phyloP scores from a whole-genome alignment of 2,888 invertebrate species.

The Sinodicranocentrus sp. region DNA sequence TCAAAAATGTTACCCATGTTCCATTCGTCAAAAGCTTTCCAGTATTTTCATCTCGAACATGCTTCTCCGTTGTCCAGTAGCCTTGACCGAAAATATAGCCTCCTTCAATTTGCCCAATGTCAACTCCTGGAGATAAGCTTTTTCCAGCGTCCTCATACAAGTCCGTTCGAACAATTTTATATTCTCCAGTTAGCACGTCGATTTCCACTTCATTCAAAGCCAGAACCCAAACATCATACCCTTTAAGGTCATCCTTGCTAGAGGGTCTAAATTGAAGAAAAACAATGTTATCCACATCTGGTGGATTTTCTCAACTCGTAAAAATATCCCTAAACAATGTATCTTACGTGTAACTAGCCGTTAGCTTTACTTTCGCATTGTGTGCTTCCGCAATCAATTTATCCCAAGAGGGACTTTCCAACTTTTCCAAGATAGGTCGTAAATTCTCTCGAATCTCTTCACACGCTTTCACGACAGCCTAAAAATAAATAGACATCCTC shows the following conservation, averaged over 20 bases:
- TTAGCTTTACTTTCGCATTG: slow-evolving; percentile 60
- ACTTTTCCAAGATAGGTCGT: slow-evolving; percentile 77
- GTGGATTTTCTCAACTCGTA: too few relatives aligned
- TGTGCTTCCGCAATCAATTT: slow-evolving; percentile 70
- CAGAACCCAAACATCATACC: slow-evolving; percentile 78
- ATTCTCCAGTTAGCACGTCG: slow-evolving; percentile 86
- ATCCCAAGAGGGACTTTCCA: slow-evolving; percentile 75
- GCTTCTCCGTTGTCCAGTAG: slow-evolving; percentile 78
- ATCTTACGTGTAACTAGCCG: slow-evolving; percentile 71
- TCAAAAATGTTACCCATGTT: slow-evolving; percentile 78
- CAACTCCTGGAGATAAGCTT: slow-evolving; percentile 77
- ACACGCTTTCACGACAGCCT: slow-evolving; percentile 78
- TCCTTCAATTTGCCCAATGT: slow-evolving; percentile 80
- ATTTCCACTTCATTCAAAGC: slow-evolving; percentile 81
- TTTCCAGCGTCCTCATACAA: slow-evolving; percentile 76
- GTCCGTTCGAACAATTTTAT: slow-evolving; percentile 74
- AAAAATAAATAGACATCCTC: not conserved
- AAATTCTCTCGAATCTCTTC: slow-evolving; percentile 77
- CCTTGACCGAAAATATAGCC: slow-evolving; percentile 79
- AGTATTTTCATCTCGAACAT: slow-evolving; percentile 78
- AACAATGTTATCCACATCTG: not conserved
- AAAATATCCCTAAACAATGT: not conserved
- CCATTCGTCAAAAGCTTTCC: slow-evolving; percentile 78
- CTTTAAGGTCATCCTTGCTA: slow-evolving; percentile 69
- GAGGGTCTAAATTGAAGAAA: slow-evolving; percentile 47